A percentile compares a stretch with the other conserved stretches of the same genome.
These are phyloP conservation scores for Synergus umbraculus DNA, from an alignment of 2,888 invertebrate species.

Conservation along the genomic window DNA sequence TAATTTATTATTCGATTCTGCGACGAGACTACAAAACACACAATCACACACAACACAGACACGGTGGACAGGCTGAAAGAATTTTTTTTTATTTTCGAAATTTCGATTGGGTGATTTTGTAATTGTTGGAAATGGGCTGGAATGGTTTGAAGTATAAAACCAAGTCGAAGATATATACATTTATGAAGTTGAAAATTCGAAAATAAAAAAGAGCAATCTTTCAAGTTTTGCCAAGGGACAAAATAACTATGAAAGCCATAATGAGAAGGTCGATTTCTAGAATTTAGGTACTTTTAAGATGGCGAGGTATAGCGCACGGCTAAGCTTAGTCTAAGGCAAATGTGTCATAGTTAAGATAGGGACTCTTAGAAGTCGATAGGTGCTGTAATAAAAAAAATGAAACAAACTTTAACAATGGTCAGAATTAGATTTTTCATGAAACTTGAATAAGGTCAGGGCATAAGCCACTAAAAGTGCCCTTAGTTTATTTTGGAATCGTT, in stretches of 20 bases:
- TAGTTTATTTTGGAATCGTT: slow-evolving; percentile 76
- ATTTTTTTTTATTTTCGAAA: background rate
- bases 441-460: slow-evolving; percentile 74
- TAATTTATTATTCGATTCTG: slow-evolving; percentile 22
- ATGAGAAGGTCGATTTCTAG: background rate
- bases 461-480: slow-evolving; percentile 76
- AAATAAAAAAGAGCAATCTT: background rate
- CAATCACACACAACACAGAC: background rate
- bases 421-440: slow-evolving; percentile 82
- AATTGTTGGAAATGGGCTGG: no score
- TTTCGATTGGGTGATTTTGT: background rate
- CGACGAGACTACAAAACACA: slow-evolving; percentile 5
- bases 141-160: no score
- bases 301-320: slow-evolving; percentile 68
- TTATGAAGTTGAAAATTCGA: background rate
- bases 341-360: slow-evolving; percentile 77
- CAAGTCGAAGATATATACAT: no score
- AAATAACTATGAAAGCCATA: background rate
- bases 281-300: slow-evolving; percentile 58
- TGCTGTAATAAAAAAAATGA: slow-evolving; percentile 81
- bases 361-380: slow-evolving; percentile 78
- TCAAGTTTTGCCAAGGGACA: background rate
- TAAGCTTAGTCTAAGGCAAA: slow-evolving; percentile 78
- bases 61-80: background rate
- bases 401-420: slow-evolving; percentile 80